Percentiles rank a stretch among this genome's conserved stretches.
Evolutionary conservation across 2,888 invertebrate genomes (phyloP).

Genomic region (Drosophila demipolita): DNA sequence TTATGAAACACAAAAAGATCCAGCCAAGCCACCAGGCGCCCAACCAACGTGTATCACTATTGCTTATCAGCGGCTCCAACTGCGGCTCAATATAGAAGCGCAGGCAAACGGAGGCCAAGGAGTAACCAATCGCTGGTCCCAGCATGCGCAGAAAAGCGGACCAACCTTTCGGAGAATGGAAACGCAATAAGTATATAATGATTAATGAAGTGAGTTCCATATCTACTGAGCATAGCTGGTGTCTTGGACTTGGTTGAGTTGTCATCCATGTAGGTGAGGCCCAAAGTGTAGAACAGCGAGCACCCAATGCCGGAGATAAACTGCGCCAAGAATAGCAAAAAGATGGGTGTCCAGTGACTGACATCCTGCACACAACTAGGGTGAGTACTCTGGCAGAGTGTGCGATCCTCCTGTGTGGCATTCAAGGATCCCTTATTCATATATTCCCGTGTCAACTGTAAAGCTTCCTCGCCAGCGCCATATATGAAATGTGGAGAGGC

Average conservation of each 20-base stretch:
- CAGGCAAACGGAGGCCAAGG: slow-evolving; percentile 88
- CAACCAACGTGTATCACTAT: slow-evolving; percentile 90
- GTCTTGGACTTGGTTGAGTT: slow-evolving; percentile 89
- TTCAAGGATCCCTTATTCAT: slow-evolving; percentile 84
- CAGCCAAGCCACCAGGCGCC: slow-evolving; percentile 94
- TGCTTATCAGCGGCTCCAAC: slow-evolving; percentile 88
- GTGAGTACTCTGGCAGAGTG: slow-evolving; percentile 32
- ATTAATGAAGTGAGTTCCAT: neutral
- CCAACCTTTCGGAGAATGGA: slow-evolving; percentile 85
- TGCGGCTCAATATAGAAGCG: slow-evolving; percentile 88
- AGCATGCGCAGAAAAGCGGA: slow-evolving; percentile 88
- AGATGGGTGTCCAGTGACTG: slow-evolving; percentile 86
- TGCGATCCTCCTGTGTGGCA: slow-evolving; percentile 10
- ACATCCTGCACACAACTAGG: slow-evolving; percentile 30
- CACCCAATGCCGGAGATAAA: slow-evolving; percentile 89
- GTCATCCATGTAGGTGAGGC: slow-evolving; percentile 90
- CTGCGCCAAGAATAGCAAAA: slow-evolving; percentile 88
- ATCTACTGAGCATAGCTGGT: slow-evolving; percentile 88
- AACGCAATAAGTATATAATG: neutral
- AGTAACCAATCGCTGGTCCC: slow-evolving; percentile 87
- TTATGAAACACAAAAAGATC: slow-evolving; percentile 87
- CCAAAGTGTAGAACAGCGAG: slow-evolving; percentile 88
- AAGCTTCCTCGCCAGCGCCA: slow-evolving; percentile 88
- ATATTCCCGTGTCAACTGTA: slow-evolving; percentile 87
- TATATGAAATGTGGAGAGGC: slow-evolving; percentile 89